Base-by-base conservation (phyloP, 2,797 vertebrate genomes). In the Enteromius paludinosus region DNA sequence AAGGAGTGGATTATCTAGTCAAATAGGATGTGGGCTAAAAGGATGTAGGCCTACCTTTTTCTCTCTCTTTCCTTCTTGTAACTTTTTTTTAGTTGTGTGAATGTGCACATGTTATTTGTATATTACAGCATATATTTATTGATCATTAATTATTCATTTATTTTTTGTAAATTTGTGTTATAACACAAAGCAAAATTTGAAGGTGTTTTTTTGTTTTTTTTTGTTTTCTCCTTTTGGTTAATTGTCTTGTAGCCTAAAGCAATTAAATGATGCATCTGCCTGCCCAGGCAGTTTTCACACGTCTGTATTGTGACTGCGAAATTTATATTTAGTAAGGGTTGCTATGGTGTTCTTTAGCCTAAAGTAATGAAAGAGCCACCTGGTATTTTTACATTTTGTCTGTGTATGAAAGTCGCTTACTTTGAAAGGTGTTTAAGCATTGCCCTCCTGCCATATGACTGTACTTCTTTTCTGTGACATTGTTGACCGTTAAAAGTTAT, bases 381-480 rank as follows among this genome's bases (percentile, higher is more conserved):
- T 78, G 62, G 8, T 78, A 78, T 66, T 66, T 66, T 66, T 35
- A 28, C 76, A 3, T 33, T 35, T 65, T 12, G 18, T 33, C 7
- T 35, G 4, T 52, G 61, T 54, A 28, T 54, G n/a, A 66, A 68
- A 79, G 15, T 15, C 0, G 0, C 28, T 30, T 33, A 59, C 20
- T 25, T 79, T 9, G 74, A 28, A 78, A 78, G 65, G 5, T 35
- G 28, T 78, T 10, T 64, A 9, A 9, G 20, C 12, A 6, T 14
- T 65, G 12, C 23, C 20, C 20, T 49, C 6, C 3, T 78, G 45
- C 28, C 45, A 61, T 49, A 68, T 61, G 54, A 7, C 20, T 62
- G 38, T 45, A 61, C 38, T 80, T 69, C 77, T 33, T 68, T 12
- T 64, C 5, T 56, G 14, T 61, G 25, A 61, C 10, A n/a, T 11